Base-by-base conservation (phyloP, 2,113 vertebrate species). In the Embiotoca jacksoni region DNA sequence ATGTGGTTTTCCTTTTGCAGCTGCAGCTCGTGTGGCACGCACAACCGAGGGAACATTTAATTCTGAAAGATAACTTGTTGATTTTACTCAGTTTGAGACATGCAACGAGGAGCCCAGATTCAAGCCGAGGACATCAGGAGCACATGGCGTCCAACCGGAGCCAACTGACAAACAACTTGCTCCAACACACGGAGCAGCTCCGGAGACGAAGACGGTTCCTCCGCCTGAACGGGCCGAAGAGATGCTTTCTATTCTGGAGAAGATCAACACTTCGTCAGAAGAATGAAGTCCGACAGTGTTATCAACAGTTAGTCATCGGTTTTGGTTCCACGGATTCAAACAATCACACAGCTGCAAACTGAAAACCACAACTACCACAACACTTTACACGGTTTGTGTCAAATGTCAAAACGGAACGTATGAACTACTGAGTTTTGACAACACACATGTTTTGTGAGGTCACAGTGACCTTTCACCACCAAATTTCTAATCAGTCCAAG, bases 1-100 rank as follows among this genome's bases (percentile, higher is more conserved):
- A 44, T 44, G 41, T 44, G 41, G 41, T 92, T 91, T 81, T 81
- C 74, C 63, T 50, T 31, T 7, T 39, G 60, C 66, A 2, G 46
- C 35, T 9, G n/a, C 14, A 50, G 52, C 52, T 74, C 15, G 44
- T 55, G 57, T 64, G 75, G 60, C 81, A 66, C 7, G 60, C 55
- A 61, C 78, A 44, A 81, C 9, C 7, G 9, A 0, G 64, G 56
- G 49, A 88, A 88, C 76, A 77, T 79, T 57, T 23, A 41, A 65
- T 72, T 82, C 30, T 58, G 63, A 55, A 44, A 3, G 41, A 44
- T 11, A 44, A 44, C 41, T 11, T 44, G 41, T 62, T 23, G 23
- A 23, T 23, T 23, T 23, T 23, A 23, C 23, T 23, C 23, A 23
- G 23, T 23, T 23, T 50, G 57, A 69, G 36, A 63, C 71, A 37